Evolutionary conservation across 30 jellyfish, hydroid and myxozoan genomes (phyloP), one percentile per base, ranked within the genome.

Genomic region (Calvadosia cruxmelitensis): DNA sequence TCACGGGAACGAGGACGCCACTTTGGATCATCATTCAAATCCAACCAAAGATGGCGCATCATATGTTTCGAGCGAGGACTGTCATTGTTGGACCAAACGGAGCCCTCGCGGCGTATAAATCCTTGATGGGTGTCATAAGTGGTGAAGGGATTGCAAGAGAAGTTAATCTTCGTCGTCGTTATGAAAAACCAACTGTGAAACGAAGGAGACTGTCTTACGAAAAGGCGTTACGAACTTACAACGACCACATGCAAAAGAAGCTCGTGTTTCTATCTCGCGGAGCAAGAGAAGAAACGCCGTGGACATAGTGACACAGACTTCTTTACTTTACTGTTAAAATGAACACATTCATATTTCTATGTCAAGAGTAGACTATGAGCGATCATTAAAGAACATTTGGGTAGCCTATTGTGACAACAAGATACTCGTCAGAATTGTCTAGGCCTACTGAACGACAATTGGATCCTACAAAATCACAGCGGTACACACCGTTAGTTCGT

Each of bases 51-150:
- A 85, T 85, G 95, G 93, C 95, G n/a, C 95, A 85, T 1, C 83
- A 85, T 42, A 72, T 72, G 31, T 85, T 85, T 53, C 78, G 93
- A 5, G 91, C 93, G 23, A 80, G 95, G 12, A 85, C 95, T 30
- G 90, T 85, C 25, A 78, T 85, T 88, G 95, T 85, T 27, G 95
- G 95, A 1, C 84, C 70, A n/a, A 82, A 78, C 29, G 95, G 95
- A 7, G 90, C 91, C 1, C 75, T 78, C 1, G 95, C 91, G 34
- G 95, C 95, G 61, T 85, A 77, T 51, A 83, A 85, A 35, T 49
- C 81, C 16, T 31, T 85, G 53, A 75, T 80, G 86, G 49, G 68
- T 77, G 27, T 78, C 35, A 74, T 85, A 82, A 73, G 68, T 63
- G 35, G 72, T 0, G 95, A 85, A 64, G 95, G 95, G 29, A 81